Conservation (phyloP, 2,797 vertebrate genomes). For the Aplochiton taeniatus region DNA sequence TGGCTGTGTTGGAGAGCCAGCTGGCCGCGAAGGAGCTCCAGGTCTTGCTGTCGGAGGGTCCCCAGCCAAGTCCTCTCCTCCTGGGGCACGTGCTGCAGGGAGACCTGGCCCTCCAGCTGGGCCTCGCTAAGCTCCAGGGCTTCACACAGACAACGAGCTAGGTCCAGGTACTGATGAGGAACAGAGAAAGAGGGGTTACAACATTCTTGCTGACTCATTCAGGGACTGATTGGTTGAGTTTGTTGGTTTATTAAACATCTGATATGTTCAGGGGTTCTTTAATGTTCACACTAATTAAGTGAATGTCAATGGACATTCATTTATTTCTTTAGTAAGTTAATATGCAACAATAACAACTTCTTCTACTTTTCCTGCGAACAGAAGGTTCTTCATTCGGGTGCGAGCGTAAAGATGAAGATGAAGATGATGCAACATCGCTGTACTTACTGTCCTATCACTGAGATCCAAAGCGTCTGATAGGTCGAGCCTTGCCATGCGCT, state of each 20-base stretch:
- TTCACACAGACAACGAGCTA: constrained; percentile 64
- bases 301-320: no score
- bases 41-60: constrained; percentile 60
- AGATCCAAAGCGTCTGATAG: constrained; percentile 58
- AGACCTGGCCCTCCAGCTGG: constrained; percentile 68
- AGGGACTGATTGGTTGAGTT: no score
- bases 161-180: constrained; percentile 69
- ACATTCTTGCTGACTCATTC: no score
- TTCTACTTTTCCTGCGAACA: no score
- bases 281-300: no score
- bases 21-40: constrained; percentile 66
- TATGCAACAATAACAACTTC: no score
- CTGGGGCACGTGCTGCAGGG: constrained; percentile 68
- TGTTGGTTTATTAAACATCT: no score
- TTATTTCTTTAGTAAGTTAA: no score
- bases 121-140: constrained; percentile 70
- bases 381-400: no score
- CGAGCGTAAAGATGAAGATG: no score
- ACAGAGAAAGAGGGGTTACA: not conserved
- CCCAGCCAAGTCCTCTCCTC: constrained; percentile 60
- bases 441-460: constrained; percentile 74
- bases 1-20: constrained; percentile 66
- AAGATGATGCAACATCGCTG: not conserved
- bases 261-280: no score
- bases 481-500: constrained; percentile 44